These are phyloP conservation scores for Mobula hypostoma DNA, from an alignment of 2,113 vertebrate species.

Conservation along the genomic window DNA sequence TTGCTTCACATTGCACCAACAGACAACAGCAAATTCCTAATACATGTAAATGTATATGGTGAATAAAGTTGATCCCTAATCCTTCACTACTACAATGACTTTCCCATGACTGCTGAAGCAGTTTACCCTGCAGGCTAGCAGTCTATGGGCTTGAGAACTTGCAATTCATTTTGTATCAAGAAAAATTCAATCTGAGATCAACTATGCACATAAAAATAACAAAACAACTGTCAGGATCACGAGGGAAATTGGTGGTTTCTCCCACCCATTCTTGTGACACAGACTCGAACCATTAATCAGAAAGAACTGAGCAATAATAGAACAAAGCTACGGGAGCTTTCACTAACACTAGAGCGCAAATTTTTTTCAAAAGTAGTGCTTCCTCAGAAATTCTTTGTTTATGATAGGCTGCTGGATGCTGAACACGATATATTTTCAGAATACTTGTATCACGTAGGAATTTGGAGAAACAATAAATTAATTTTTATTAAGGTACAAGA, in stretches of 20 bases:
- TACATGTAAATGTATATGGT: too few species aligned
- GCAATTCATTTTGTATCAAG: slow-evolving; percentile 4
- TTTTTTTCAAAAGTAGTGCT: too few species aligned
- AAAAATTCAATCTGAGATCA: slow-evolving; percentile 22
- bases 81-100: background rate
- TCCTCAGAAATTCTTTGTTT: too few species aligned
- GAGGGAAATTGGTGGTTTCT: background rate
- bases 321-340: background rate
- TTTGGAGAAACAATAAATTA: too few species aligned
- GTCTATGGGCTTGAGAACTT: background rate
- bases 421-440: too few species aligned
- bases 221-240: background rate
- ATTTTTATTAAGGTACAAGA: too few species aligned
- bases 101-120: background rate
- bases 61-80: too few species aligned
- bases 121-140: background rate
- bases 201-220: background rate
- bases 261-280: background rate
- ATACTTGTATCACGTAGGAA: too few species aligned
- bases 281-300: background rate
- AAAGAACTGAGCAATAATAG: background rate
- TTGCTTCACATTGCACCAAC: too few species aligned
- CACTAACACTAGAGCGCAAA: too few species aligned
- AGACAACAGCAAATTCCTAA: too few species aligned
- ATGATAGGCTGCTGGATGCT: too few species aligned